phyloP scores from a whole-genome alignment of 2,888 invertebrate species.

The Machimus rusticus region DNA sequence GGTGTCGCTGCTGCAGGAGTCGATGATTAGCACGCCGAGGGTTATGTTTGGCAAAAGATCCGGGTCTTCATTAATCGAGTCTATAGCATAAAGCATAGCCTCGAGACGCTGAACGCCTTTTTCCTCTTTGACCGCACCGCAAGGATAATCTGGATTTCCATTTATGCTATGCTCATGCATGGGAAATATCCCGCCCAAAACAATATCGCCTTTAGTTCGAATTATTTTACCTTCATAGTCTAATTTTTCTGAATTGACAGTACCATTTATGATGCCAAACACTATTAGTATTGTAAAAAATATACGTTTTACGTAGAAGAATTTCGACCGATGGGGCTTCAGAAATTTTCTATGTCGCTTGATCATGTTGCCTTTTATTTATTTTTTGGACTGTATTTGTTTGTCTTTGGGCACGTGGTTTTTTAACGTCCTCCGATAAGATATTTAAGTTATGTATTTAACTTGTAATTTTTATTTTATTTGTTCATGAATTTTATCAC shows the following conservation, averaged over 20 bases:
- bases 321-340: background rate
- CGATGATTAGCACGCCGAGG: conserved; percentile 69
- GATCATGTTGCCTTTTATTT: background rate
- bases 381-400: too few relatives aligned
- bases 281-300: background rate
- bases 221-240: conserved; percentile 52
- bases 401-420: background rate
- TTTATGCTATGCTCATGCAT: conserved; percentile 69
- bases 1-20: conserved; percentile 72
- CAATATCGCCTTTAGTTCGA: conserved; percentile 68
- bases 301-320: background rate
- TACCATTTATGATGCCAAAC: background rate
- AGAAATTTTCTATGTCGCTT: background rate
- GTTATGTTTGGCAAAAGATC: conserved; percentile 69
- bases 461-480: background rate
- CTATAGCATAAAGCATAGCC: conserved; percentile 73
- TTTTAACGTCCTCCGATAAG: too few relatives aligned
- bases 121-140: conserved; percentile 70
- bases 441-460: too few relatives aligned
- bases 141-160: conserved; percentile 60
- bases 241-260: conserved; percentile 26
- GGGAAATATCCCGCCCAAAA: conserved; percentile 74
- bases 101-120: conserved; percentile 76
- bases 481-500: background rate
- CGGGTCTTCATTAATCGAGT: conserved; percentile 69